These are phyloP conservation scores for Aphelocoma coerulescens DNA, from an alignment of 2,113 vertebrate species.

Conservation along the genomic window DNA sequence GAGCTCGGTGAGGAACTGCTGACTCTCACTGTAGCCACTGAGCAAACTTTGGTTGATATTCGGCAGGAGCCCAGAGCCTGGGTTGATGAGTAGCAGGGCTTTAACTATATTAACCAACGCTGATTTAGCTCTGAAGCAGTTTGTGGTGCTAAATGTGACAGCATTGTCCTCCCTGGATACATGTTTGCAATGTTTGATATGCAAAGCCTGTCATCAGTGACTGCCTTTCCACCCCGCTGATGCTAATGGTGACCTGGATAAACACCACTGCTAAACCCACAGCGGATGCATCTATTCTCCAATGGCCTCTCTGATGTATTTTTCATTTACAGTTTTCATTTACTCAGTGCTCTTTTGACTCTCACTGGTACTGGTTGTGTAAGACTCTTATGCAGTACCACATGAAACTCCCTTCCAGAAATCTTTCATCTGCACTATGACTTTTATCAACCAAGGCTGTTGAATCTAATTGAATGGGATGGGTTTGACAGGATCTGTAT, in stretches of 20 bases:
- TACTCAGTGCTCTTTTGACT: neutral
- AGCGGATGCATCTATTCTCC: neutral
- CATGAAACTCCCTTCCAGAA: neutral
- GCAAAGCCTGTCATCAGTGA: neutral
- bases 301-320: neutral
- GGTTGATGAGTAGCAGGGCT: neutral
- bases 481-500: neutral
- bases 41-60: neutral
- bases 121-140: neutral
- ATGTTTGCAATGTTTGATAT: neutral
- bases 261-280: neutral
- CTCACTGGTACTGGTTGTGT: neutral
- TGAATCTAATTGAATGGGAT: neutral
- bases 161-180: neutral
- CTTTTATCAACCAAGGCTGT: neutral
- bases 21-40: neutral
- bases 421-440: neutral
- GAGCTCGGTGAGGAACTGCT: neutral
- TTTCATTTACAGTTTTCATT: neutral
- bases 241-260: neutral
- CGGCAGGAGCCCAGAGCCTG: neutral
- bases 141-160: neutral
- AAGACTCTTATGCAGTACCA: neutral
- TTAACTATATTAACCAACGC: rapidly evolving
- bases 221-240: neutral